These are phyloP conservation scores for Lithobates sylvaticus DNA, from an alignment of 2,797 vertebrate species.

Conservation along the genomic window DNA sequence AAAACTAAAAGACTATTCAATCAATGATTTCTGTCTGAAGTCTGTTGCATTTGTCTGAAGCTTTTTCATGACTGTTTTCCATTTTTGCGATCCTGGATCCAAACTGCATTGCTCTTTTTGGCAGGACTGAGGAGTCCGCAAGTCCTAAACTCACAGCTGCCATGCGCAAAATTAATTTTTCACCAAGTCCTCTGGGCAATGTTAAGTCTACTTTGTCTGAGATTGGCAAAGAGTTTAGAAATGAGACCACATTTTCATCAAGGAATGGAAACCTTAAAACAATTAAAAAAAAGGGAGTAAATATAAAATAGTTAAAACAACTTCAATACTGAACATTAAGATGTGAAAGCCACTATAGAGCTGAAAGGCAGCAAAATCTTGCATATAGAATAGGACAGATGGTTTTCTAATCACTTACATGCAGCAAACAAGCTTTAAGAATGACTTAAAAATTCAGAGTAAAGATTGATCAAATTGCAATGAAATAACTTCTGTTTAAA, in stretches of 20 bases:
- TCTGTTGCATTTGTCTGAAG: slow-evolving; percentile 86
- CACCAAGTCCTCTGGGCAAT: slow-evolving; percentile 88
- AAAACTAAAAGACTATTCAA: background rate
- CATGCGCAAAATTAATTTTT: slow-evolving; percentile 90
- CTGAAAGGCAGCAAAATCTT: no score
- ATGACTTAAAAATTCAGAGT: no score
- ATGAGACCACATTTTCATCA: slow-evolving; percentile 92
- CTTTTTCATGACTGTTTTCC: slow-evolving; percentile 86
- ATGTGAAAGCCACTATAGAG: no score
- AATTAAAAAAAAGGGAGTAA: background rate
- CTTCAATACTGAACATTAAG: no score
- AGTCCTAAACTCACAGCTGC: slow-evolving; percentile 84
- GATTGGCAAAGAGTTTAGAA: slow-evolving; percentile 86
- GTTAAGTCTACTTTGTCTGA: slow-evolving; percentile 88
- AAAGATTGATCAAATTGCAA: no score
- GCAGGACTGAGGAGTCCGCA: slow-evolving; percentile 78
- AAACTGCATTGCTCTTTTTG: slow-evolving; percentile 96
- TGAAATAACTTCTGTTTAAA: no score
- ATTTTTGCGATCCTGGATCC: slow-evolving; percentile 95
- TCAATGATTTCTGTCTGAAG: slow-evolving; percentile 69
- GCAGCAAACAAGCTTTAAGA: no score
- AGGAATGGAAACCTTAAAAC: slow-evolving; percentile 90
- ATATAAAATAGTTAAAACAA: no score
- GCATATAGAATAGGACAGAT: no score
- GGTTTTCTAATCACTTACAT: no score